Evolutionary conservation across 2,888 invertebrate genomes (phyloP), one percentile per base, ranked within the genome.

Genomic region (Orthonychiurus folsomi): DNA sequence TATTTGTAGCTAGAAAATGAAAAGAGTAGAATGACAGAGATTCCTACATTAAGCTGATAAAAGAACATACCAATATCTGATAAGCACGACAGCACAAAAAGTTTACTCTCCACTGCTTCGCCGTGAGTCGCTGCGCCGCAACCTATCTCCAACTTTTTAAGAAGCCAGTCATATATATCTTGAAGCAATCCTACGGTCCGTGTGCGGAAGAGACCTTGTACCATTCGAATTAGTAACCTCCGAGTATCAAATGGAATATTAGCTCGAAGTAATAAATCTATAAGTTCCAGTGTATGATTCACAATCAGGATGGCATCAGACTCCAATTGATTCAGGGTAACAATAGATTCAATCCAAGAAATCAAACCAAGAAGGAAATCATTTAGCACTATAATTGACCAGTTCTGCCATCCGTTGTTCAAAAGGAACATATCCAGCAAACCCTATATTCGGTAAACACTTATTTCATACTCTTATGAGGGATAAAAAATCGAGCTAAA

Each of bases 171-270:
- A 48, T 70, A 72, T 1, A 65, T 62, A 47, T 65, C 67, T 58
- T 72, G 72, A 3, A 72, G 58, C 47, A 70, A 52, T 2, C 37
- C 56, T 1, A 70, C 65, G 55, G 68, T 72, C 21, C 70, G 53
- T 3, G 70, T 69, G 15, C 69, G 59, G 3, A 72, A 23, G 15
- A 70, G 53, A 3, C 66, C 56, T 37, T 67, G 64, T 1, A 69
- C 54, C 18, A 66, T 53, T 25, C 59, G 56, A 1, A 72, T 21
- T n/a, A n/a, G n/a, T 1, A 63, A 56, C 20, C 3, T 12, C 5
- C 9, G 23, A 3, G 26, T 5, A 27, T 56, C 28, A 20, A 9
- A 27, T 56, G 25, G 5, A n/a, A 20, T 21, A 56, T 26, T 3
- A 27, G 5, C 24, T 26, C 48, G 26, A 2, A 59, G 26, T 60